Evolutionary conservation across 2,797 vertebrate species (phyloP).

Genomic region (Fundulus diaphanus): DNA sequence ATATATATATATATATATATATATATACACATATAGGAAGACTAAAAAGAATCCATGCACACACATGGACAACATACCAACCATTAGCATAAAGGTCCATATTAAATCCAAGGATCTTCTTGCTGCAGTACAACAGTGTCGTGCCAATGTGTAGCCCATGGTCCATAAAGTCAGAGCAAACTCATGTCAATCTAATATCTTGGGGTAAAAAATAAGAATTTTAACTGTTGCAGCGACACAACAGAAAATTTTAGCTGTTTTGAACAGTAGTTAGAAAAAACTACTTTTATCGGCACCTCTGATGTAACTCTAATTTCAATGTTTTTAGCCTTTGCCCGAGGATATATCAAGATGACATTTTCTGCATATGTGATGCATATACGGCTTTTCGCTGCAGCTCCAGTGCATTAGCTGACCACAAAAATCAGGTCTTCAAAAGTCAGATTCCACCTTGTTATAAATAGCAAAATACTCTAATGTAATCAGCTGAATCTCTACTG

Average conservation of each 20-base stretch:
- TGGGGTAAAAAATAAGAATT: neutral
- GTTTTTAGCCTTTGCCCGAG: neutral
- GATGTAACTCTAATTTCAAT: neutral
- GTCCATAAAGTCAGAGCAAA: neutral
- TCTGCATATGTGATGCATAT: constrained; percentile 3
- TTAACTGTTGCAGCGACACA: neutral
- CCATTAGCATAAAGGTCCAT: too few relatives aligned
- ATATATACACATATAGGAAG: neutral
- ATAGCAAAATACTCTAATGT: constrained; percentile 5
- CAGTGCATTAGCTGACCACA: neutral
- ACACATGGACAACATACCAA: too few relatives aligned
- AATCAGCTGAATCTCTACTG: constrained; percentile 12
- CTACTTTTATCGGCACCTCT: neutral
- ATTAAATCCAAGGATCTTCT: too few relatives aligned
- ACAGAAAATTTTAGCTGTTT: neutral
- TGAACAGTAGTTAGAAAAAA: neutral
- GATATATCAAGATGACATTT: constrained; percentile 6
- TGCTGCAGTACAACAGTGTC: too few relatives aligned
- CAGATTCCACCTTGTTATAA: neutral
- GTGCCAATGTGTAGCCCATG: too few relatives aligned
- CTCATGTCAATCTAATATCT: neutral
- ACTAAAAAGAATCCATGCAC: neutral
- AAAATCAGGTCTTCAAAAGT: neutral
- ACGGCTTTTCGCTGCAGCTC: neutral
- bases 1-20: too few relatives aligned